A percentile compares a stretch with the other conserved stretches of the same genome.
phyloP scores from a whole-genome alignment of 2,113 vertebrate species.

The Vidua chalybeata region DNA sequence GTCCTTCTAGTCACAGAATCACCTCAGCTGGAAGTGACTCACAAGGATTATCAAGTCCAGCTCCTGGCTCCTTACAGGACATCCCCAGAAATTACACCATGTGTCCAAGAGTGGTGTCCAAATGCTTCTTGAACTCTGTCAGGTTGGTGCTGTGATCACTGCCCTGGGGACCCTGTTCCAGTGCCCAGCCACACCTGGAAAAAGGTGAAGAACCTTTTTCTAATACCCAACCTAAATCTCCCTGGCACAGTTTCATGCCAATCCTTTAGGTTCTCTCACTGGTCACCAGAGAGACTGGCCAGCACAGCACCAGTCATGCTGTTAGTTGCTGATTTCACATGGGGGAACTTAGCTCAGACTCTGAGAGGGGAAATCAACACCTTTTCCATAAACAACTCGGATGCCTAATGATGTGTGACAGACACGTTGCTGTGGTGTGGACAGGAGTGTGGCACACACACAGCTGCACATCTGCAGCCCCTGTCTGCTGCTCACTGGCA shows the following conservation, averaged over 20 bases:
- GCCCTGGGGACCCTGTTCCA: background rate
- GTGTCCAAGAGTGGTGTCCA: background rate
- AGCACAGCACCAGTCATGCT: background rate
- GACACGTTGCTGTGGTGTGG: fast-evolving
- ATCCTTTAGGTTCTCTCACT: background rate
- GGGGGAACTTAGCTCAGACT: background rate
- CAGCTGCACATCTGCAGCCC: background rate
- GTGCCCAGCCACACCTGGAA: background rate
- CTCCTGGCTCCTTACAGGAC: background rate
- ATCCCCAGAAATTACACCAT: background rate
- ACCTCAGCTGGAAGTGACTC: background rate
- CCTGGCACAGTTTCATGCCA: background rate
- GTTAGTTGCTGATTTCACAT: background rate
- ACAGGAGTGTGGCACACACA: background rate
- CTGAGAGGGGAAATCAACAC: background rate
- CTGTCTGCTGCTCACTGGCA: background rate
- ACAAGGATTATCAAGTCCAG: background rate
- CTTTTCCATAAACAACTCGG: background rate
- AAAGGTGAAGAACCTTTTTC: background rate
- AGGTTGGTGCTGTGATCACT: background rate
- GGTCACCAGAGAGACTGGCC: background rate
- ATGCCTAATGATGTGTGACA: background rate
- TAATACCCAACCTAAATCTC: background rate
- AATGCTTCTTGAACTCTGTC: background rate
- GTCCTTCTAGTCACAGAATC: background rate